Conservation (phyloP, 2,113 vertebrate species). For the Papio anubis region DNA sequence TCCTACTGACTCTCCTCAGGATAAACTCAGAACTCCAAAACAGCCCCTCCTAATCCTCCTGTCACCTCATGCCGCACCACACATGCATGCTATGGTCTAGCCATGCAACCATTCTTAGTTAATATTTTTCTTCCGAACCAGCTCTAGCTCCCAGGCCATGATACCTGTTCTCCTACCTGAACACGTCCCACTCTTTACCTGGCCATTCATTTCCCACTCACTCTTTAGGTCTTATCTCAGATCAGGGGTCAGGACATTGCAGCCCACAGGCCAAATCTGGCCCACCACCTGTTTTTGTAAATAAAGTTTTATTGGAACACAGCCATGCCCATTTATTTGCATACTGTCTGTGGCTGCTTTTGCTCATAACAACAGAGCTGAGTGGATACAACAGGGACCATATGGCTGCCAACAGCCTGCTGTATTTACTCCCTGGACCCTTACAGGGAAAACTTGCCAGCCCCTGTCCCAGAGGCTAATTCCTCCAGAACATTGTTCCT, state of each 20-base stretch:
- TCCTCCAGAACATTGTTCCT: not conserved
- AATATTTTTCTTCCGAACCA: not conserved
- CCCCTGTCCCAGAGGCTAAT: not conserved
- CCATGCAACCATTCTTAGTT: no score
- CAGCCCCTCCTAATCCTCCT: not conserved
- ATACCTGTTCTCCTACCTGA: no score
- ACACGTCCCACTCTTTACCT: not conserved
- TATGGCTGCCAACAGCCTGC: accelerated
- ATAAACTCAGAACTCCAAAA: not conserved
- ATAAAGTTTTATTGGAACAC: conserved; percentile 43
- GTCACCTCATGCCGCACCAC: not conserved
- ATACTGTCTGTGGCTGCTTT: not conserved
- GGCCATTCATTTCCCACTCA: not conserved
- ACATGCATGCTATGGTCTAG: no score
- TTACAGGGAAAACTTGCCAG: not conserved
- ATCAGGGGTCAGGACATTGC: not conserved
- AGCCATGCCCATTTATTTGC: not conserved
- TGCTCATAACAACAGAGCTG: not conserved
- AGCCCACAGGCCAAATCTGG: not conserved
- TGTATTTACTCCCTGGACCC: not conserved
- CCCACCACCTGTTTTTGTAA: not conserved
- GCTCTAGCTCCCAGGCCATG: not conserved
- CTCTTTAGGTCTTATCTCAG: not conserved
- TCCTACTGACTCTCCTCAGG: not conserved
- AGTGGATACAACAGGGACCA: not conserved